These are phyloP conservation scores for Labrus mixtus DNA, from an alignment of 2,113 vertebrate genomes.

Conservation along the genomic window DNA sequence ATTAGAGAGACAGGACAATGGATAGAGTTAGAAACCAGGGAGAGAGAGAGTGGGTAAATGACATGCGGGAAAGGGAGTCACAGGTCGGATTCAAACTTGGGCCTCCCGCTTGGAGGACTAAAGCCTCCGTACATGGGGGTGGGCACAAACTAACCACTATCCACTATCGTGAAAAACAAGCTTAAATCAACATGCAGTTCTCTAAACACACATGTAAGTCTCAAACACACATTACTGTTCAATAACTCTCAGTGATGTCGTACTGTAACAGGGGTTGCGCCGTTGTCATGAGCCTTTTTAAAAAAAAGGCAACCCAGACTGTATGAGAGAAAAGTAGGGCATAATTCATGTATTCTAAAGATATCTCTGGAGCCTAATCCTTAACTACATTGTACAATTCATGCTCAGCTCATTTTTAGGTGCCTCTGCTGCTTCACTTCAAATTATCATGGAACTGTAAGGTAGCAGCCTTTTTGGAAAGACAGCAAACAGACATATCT, in stretches of 20 bases:
- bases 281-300: background rate
- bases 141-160: too few relatives aligned
- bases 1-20: too few relatives aligned
- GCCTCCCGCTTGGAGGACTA: too few relatives aligned
- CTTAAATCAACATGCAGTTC: too few relatives aligned
- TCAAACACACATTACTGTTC: too few relatives aligned
- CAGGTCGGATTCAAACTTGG: too few relatives aligned
- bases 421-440: background rate
- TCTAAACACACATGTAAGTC: too few relatives aligned
- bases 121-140: too few relatives aligned
- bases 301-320: background rate
- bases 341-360: background rate
- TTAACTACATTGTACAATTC: background rate
- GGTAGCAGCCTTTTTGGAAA: background rate
- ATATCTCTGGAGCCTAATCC: background rate
- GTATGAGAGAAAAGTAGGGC: background rate
- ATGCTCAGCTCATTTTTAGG: background rate
- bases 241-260: background rate
- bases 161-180: too few relatives aligned
- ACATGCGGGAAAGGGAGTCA: too few relatives aligned
- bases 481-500: background rate
- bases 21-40: too few relatives aligned
- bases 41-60: too few relatives aligned
- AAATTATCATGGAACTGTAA: background rate
- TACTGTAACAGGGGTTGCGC: background rate